These are phyloP conservation scores for Seladonia tumulorum DNA, from an alignment of 2,888 invertebrate species.

Conservation along the genomic window DNA sequence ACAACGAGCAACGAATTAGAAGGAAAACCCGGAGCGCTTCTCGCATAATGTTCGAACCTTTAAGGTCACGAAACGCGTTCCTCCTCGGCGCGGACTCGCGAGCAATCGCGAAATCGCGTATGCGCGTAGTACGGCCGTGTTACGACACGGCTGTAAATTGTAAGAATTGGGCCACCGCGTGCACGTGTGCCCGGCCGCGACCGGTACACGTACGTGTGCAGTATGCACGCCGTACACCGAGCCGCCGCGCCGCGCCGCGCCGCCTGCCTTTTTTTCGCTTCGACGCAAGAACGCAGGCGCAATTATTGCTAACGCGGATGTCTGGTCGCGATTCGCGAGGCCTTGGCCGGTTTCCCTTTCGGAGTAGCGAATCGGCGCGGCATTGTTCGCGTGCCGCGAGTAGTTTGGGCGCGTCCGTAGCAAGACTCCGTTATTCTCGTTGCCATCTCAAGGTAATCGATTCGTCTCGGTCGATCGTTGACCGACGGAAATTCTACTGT, in stretches of 20 bases:
- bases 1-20: background rate
- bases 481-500: background rate
- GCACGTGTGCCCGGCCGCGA: constrained; percentile 12
- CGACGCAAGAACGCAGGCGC: constrained; percentile 75
- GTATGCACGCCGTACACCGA: constrained; percentile 28
- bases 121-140: constrained; percentile 60
- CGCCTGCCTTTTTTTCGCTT: constrained; percentile 68
- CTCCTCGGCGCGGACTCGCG: constrained; percentile 27
- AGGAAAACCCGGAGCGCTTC: background rate
- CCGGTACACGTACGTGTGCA: constrained; percentile 34
- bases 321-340: constrained; percentile 80
- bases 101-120: constrained; percentile 65
- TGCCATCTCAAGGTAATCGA: background rate
- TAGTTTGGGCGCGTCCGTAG: background rate
- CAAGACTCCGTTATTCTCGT: background rate
- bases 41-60: constrained; percentile 37
- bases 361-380: constrained; percentile 55
- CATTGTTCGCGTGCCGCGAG: constrained; percentile 46
- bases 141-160: constrained; percentile 81
- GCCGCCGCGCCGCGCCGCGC: no score
- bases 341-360: constrained; percentile 84
- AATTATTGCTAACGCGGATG: constrained; percentile 83
- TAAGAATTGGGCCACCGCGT: constrained; percentile 81
- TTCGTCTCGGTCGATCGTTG: background rate
- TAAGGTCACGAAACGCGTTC: constrained; percentile 41